These are phyloP conservation scores for Colossoma macropomum DNA, from an alignment of 2,113 vertebrate genomes.

Conservation along the genomic window DNA sequence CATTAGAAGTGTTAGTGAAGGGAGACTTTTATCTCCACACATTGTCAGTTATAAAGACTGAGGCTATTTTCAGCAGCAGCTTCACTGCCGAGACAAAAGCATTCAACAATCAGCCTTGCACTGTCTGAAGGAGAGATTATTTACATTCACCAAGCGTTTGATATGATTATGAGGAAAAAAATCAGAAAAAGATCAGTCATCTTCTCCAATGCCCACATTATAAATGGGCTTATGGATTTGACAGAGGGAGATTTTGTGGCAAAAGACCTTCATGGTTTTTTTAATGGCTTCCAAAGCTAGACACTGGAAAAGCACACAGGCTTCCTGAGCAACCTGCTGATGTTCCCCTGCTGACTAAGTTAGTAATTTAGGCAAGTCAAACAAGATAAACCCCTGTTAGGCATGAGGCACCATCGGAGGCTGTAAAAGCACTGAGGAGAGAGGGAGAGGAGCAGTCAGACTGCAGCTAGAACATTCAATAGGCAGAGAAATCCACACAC, in stretches of 20 bases:
- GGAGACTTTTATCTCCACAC: neutral
- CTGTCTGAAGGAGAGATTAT: slow-evolving; percentile 35
- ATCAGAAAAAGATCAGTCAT: neutral
- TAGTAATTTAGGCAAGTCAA: slow-evolving; percentile 1
- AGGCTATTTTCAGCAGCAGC: neutral
- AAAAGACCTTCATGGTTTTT: neutral
- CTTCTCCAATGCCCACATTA: neutral
- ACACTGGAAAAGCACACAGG: neutral
- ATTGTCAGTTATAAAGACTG: neutral
- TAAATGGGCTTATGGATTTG: neutral
- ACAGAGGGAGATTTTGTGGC: neutral
- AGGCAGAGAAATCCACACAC: too few species aligned
- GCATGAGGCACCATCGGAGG: neutral
- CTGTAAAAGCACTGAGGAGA: neutral
- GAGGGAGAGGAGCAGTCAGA: neutral
- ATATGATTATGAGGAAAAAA: neutral
- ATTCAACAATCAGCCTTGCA: neutral
- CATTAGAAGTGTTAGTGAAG: neutral
- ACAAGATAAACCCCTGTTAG: neutral
- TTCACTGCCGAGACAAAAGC: neutral
- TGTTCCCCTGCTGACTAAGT: neutral
- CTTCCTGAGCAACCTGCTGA: neutral
- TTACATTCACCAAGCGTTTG: neutral
- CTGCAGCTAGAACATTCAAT: neutral
- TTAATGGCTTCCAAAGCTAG: neutral